Evolutionary conservation across 2,888 invertebrate species (phyloP).

Genomic region (Erebia palarica): DNA sequence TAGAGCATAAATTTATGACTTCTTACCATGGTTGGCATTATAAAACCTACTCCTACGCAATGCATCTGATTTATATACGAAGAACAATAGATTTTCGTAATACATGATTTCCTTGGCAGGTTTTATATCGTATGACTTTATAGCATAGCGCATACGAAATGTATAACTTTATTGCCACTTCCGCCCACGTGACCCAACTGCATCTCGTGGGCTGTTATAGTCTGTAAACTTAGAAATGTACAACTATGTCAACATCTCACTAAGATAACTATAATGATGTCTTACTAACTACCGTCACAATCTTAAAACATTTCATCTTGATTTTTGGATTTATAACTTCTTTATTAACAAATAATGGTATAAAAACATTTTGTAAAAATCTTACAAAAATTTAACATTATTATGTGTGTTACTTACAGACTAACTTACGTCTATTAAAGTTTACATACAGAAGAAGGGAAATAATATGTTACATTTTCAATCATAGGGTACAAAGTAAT

Average conservation of each 20-base stretch:
- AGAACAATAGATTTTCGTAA: conserved; percentile 23
- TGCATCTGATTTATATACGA: conserved; percentile 6
- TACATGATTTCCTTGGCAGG: conserved; percentile 14
- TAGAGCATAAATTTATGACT: not conserved
- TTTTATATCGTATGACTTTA: conserved; percentile 22
- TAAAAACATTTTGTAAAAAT: too few relatives aligned
- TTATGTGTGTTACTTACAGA: too few relatives aligned
- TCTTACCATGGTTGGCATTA: not conserved
- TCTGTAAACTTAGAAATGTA: not conserved
- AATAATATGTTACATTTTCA: too few relatives aligned
- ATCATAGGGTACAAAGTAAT: too few relatives aligned
- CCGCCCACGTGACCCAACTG: conserved; percentile 7
- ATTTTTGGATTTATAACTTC: too few relatives aligned
- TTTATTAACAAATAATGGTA: too few relatives aligned
- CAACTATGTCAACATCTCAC: not conserved
- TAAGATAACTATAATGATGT: not conserved
- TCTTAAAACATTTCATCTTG: too few relatives aligned
- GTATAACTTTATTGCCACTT: conserved; percentile 10
- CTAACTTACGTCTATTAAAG: too few relatives aligned
- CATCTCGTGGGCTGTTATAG: not conserved
- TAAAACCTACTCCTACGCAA: not conserved
- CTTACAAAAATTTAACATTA: too few relatives aligned
- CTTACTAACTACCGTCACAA: not conserved
- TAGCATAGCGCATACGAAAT: conserved; percentile 15
- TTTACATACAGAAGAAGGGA: too few relatives aligned